phyloP scores from a whole-genome alignment of 2,888 invertebrate species.

The Eugnorisma glareosa region DNA sequence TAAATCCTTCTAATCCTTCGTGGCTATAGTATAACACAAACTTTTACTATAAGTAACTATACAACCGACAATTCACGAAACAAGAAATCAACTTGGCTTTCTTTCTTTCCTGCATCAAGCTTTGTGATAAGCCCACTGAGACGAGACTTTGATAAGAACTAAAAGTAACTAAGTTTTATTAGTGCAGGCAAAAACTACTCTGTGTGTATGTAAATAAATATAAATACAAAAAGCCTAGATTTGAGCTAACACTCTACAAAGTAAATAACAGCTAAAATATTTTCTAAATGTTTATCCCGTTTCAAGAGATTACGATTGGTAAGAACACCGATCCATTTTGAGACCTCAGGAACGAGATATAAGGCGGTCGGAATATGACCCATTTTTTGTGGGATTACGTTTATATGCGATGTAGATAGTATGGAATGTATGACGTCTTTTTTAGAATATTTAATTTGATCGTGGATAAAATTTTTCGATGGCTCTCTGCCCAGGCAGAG shows the following conservation, averaged over 20 bases:
- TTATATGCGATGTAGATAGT: not conserved
- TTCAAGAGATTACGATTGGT: slow-evolving; percentile 25
- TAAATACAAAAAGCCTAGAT: not conserved
- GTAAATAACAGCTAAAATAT: not conserved
- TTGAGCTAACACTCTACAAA: not conserved
- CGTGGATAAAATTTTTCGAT: not conserved
- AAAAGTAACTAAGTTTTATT: not conserved
- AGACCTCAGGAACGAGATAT: slow-evolving; percentile 12
- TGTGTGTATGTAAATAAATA: not conserved
- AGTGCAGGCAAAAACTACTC: not conserved
- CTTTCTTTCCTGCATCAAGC: not conserved
- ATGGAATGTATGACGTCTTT: not conserved
- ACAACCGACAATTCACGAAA: not conserved
- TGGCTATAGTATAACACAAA: too few species aligned
- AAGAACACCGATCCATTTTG: slow-evolving; percentile 29
- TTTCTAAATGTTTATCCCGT: slow-evolving; percentile 1
- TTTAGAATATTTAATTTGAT: not conserved
- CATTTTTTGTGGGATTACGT: slow-evolving; percentile 40
- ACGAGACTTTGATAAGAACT: not conserved
- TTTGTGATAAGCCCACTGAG: not conserved
- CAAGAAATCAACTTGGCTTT: not conserved
- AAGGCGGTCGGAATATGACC: slow-evolving; percentile 17
- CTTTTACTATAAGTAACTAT: not conserved
- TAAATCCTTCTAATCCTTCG: too few species aligned
- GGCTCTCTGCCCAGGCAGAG: not conserved